Percentiles rank a stretch among this genome's conserved stretches.
Conservation (phyloP, 92 coral and sea anemone species). For the Paragorgia papillata region DNA sequence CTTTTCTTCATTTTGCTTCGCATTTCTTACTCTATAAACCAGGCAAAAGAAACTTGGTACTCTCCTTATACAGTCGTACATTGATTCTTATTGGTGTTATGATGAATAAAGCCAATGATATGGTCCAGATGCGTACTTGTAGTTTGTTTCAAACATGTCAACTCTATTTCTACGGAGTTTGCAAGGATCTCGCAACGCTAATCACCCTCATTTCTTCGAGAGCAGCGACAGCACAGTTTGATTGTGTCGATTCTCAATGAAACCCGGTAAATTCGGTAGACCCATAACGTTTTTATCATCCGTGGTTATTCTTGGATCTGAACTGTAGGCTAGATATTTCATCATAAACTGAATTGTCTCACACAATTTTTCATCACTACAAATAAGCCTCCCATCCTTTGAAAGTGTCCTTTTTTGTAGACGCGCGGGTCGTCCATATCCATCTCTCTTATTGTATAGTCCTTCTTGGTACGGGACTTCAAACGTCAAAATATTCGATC, state of each 20-base stretch:
- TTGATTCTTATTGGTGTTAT: too few species aligned
- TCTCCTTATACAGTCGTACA: too few species aligned
- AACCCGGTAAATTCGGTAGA: conserved; percentile 4
- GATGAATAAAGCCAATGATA: too few species aligned
- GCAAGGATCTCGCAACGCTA: conserved; percentile 14
- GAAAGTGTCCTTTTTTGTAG: not conserved
- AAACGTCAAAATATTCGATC: too few species aligned
- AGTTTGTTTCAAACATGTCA: too few species aligned
- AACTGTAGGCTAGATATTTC: conserved; percentile 17
- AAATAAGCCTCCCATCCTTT: not conserved
- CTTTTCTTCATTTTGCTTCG: too few species aligned
- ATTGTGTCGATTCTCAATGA: conserved; percentile 10
- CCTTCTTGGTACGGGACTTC: not conserved
- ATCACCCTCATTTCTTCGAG: conserved; percentile 25
- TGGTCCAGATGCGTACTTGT: too few species aligned
- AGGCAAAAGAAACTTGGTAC: too few species aligned
- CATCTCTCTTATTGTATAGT: conserved; percentile 1
- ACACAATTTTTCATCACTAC: conserved; percentile 23
- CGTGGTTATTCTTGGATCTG: not conserved
- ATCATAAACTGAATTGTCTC: conserved; percentile 9
- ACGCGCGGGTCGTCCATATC: conserved; percentile 17
- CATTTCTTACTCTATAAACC: too few species aligned
- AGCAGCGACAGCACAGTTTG: conserved; percentile 28
- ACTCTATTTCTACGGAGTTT: too few species aligned
- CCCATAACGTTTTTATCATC: conserved; percentile 7